A percentile compares a stretch with the other conserved stretches of the same genome.
phyloP scores from a whole-genome alignment of 2,888 invertebrate species.

The Ormyrus pomaceus region DNA sequence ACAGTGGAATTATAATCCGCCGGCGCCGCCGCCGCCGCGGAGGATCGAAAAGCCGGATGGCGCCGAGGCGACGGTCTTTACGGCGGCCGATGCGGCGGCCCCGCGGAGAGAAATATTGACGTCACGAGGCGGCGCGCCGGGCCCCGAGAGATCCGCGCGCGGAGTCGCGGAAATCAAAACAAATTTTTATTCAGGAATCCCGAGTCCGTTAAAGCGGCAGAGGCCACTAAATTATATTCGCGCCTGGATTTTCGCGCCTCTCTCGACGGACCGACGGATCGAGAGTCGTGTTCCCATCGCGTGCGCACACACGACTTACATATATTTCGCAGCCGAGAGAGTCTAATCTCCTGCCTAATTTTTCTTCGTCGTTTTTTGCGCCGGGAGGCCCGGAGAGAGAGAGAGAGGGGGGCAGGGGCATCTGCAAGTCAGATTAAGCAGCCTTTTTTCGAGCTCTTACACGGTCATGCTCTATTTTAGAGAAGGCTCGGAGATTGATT shows the following conservation, averaged over 20 bases:
- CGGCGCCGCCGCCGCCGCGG: background rate
- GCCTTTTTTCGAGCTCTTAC: background rate
- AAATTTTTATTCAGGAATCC: conserved; percentile 66
- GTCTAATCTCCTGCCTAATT: background rate
- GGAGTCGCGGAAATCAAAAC: conserved; percentile 61
- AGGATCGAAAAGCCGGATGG: conserved; percentile 58
- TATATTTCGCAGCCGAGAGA: background rate
- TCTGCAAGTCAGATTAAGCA: conserved; percentile 26
- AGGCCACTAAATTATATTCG: conserved; percentile 64
- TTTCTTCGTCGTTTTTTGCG: no score
- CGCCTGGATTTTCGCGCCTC: background rate
- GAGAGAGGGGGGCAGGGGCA: background rate
- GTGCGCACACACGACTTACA: no score
- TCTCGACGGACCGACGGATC: background rate
- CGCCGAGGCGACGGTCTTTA: conserved; percentile 63
- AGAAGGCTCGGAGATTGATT: conserved; percentile 9
- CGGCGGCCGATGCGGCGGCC: conserved; percentile 54
- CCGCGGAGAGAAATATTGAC: no score
- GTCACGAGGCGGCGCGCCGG: conserved; percentile 10
- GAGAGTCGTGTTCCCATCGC: background rate
- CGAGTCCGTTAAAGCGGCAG: conserved; percentile 62
- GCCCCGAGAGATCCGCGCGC: conserved; percentile 31
- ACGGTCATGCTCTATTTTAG: conserved; percentile 37
- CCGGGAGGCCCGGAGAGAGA: background rate
- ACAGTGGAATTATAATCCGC: conserved; percentile 53